phyloP scores from a whole-genome alignment of 2,113 vertebrate species.

The Uropsilus gracilis region DNA sequence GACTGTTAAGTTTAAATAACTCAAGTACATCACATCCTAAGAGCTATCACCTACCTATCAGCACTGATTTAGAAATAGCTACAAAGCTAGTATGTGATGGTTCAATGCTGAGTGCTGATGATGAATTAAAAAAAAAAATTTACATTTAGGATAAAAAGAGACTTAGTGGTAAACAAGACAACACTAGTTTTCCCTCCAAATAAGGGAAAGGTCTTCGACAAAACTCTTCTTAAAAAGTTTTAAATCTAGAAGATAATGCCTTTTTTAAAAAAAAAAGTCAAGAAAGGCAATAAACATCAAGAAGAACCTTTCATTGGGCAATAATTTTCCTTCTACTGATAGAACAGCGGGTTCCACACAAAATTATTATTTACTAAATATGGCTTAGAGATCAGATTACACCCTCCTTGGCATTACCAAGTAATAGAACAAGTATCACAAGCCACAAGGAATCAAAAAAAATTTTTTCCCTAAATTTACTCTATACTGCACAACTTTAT shows the following conservation, averaged over 20 bases:
- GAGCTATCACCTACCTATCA: constrained; percentile 33
- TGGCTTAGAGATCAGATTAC: constrained; percentile 82
- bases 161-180: background rate
- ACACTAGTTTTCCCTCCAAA: background rate
- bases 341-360: constrained; percentile 83
- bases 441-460: constrained; percentile 80
- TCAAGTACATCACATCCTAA: background rate
- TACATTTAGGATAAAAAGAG: constrained; percentile 39
- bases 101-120: constrained; percentile 26
- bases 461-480: constrained; percentile 37
- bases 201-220: constrained; percentile 39
- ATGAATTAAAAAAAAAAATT: constrained; percentile 39
- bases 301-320: constrained; percentile 74
- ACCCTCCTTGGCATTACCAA: constrained; percentile 79
- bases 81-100: background rate
- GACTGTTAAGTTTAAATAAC: constrained; percentile 40
- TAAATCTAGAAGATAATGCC: background rate
- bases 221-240: constrained; percentile 1
- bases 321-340: constrained; percentile 74
- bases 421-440: constrained; percentile 77
- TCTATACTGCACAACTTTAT: constrained; percentile 61
- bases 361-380: constrained; percentile 85
- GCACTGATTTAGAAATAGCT: background rate
- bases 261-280: background rate
- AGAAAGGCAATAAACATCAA: constrained; percentile 57